phyloP scores from a whole-genome alignment of 53 echinoderm and acorn worm genomes.

The Pentamera pediparva region DNA sequence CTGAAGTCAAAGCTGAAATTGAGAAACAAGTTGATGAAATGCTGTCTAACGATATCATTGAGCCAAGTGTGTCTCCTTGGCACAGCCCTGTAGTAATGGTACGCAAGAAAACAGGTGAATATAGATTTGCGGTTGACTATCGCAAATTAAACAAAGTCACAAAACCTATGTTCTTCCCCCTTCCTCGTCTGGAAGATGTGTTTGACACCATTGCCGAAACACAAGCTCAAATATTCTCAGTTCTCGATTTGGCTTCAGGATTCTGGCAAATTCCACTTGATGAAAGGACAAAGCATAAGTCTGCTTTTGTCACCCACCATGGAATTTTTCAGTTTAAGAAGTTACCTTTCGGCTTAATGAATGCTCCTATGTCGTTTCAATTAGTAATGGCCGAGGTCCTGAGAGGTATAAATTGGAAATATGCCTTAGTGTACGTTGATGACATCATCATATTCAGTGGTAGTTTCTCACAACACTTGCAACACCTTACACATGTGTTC shows the following conservation, averaged over 20 bases:
- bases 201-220: slow-evolving; percentile 52
- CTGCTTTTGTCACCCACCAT: slow-evolving; percentile 44
- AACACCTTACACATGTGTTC: slow-evolving; percentile 15
- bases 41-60: slow-evolving; percentile 1
- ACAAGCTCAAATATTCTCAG: slow-evolving; percentile 45
- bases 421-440: slow-evolving; percentile 45
- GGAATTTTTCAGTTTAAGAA: slow-evolving; percentile 50
- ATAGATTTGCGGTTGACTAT: slow-evolving; percentile 47
- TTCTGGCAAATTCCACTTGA: slow-evolving; percentile 56
- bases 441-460: slow-evolving; percentile 31
- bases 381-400: slow-evolving; percentile 40
- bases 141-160: slow-evolving; percentile 40
- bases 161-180: slow-evolving; percentile 47
- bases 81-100: slow-evolving; percentile 46
- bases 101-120: slow-evolving; percentile 42
- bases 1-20: neutral
- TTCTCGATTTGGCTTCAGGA: slow-evolving; percentile 47
- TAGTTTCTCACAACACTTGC: slow-evolving; percentile 16
- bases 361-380: slow-evolving; percentile 37
- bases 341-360: slow-evolving; percentile 36
- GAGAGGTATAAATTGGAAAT: slow-evolving; percentile 44
- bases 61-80: slow-evolving; percentile 19
- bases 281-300: slow-evolving; percentile 21
- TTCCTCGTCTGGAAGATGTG: slow-evolving; percentile 52
- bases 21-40: neutral